A percentile compares a stretch with the other conserved stretches of the same genome.
phyloP scores from a whole-genome alignment of 2,888 invertebrate species.

The Cryptus armator region DNA sequence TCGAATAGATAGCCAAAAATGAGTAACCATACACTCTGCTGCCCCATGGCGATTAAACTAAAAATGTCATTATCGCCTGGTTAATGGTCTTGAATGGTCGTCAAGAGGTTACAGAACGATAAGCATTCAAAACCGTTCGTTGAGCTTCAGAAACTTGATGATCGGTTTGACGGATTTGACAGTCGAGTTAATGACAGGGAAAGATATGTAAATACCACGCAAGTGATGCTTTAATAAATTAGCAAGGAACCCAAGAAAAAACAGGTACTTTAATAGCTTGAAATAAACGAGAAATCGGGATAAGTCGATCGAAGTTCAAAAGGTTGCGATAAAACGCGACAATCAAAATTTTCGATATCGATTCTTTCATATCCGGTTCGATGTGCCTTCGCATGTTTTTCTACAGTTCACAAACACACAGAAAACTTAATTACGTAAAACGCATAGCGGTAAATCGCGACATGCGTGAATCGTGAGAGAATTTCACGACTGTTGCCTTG shows the following conservation, averaged over 20 bases:
- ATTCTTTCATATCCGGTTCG: constrained; percentile 26
- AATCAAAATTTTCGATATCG: constrained; percentile 33
- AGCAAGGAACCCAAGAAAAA: neutral
- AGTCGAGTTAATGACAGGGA: neutral
- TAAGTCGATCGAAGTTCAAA: neutral
- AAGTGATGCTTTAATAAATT: neutral
- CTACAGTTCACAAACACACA: neutral
- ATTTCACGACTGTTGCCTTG: constrained; percentile 49
- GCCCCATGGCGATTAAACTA: neutral
- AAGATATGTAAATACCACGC: neutral
- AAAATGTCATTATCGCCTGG: neutral
- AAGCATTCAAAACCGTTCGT: neutral
- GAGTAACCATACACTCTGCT: neutral
- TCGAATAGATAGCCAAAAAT: neutral
- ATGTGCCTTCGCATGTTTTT: neutral
- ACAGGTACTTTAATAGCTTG: neutral
- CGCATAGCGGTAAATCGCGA: constrained; percentile 58
- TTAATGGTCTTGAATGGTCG: neutral
- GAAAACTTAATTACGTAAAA: constrained; percentile 53
- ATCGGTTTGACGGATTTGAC: neutral
- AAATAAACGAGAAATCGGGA: neutral
- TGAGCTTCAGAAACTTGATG: neutral
- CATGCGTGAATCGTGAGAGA: constrained; percentile 57
- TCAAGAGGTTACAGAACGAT: neutral
- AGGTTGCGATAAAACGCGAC: neutral